Conservation (phyloP, 2,113 vertebrate species). For the Haemorhous mexicanus region DNA sequence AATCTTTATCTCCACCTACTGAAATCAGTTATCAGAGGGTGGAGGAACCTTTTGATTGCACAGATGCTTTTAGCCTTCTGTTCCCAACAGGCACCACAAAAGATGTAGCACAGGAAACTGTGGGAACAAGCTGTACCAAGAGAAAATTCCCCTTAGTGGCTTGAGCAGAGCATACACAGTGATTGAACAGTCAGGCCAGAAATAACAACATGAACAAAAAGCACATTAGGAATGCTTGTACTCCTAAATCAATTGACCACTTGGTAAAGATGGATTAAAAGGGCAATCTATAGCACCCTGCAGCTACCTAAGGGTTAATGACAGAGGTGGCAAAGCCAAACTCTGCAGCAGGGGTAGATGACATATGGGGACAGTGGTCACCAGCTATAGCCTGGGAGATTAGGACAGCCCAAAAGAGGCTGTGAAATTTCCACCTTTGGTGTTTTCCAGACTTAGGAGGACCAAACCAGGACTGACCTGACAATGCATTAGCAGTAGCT, state of each 20-base stretch:
- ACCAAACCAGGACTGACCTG: not conserved
- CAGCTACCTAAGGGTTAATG: not conserved
- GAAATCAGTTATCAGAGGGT: not conserved
- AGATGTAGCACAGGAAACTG: not conserved
- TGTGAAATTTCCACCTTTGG: not conserved
- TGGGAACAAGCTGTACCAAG: not conserved
- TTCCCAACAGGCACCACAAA: not conserved
- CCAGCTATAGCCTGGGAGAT: not conserved
- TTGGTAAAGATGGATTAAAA: not conserved
- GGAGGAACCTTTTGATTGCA: not conserved
- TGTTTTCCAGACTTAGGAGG: not conserved
- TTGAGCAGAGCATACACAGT: not conserved
- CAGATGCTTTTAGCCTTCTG: not conserved
- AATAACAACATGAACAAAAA: not conserved
- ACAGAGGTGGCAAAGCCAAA: not conserved
- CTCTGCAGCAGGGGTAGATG: not conserved
- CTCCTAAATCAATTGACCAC: not conserved
- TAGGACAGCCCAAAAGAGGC: not conserved
- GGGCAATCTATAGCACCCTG: not conserved
- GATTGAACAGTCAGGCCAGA: not conserved
- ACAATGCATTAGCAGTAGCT: not conserved
- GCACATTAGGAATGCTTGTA: not conserved
- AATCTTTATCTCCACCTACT: not conserved
- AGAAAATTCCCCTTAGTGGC: not conserved
- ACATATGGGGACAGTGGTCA: not conserved